Conservation (phyloP, 2,113 vertebrate genomes). For the Alces alces region DNA sequence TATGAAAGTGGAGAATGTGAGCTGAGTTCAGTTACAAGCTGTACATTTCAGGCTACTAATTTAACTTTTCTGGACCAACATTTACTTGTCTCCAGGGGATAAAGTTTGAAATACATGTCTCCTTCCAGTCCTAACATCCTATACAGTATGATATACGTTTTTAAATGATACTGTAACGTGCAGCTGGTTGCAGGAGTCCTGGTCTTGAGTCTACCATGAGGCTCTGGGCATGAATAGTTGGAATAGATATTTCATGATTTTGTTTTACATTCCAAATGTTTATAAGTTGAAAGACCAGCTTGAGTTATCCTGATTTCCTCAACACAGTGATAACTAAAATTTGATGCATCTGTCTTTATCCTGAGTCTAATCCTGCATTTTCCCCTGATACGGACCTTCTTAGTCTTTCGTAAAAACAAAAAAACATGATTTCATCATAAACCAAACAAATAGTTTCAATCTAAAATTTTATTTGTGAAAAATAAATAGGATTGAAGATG, state of each 20-base stretch:
- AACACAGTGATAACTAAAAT: background rate
- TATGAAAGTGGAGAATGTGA: background rate
- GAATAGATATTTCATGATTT: background rate
- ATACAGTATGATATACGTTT: background rate
- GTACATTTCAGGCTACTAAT: background rate
- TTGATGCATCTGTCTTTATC: background rate
- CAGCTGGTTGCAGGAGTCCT: background rate
- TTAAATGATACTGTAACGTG: background rate
- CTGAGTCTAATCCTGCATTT: background rate
- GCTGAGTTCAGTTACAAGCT: background rate
- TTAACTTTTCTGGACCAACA: background rate
- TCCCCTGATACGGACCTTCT: background rate
- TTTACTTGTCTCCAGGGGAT: background rate
- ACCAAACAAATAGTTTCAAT: background rate
- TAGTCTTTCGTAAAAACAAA: background rate
- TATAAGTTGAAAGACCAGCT: background rate
- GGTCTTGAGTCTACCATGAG: background rate
- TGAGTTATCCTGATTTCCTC: background rate
- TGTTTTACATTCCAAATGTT: background rate
- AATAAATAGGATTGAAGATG: conserved; percentile 20
- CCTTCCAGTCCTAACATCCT: background rate
- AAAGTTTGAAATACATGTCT: background rate
- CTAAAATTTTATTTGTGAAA: conserved; percentile 24
- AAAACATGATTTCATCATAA: background rate
- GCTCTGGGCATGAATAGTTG: background rate